phyloP scores from a whole-genome alignment of 2,888 invertebrate species.

The Dermolepida albohirtum region DNA sequence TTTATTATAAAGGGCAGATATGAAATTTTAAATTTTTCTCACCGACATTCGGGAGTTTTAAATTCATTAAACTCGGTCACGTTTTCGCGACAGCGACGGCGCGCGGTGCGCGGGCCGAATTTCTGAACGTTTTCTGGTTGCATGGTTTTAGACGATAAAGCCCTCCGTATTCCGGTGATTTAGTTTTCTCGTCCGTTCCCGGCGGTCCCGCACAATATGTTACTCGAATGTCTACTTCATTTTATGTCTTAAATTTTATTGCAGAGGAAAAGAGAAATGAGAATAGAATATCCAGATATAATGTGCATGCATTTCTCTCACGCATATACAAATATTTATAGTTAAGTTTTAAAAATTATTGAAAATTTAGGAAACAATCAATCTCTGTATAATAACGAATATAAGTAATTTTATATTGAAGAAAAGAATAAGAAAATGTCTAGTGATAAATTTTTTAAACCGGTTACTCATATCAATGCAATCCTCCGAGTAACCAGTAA shows the following conservation, averaged over 20 bases:
- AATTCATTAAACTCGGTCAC: slow-evolving; percentile 38
- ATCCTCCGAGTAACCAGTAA: no score
- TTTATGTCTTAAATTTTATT: slow-evolving; percentile 34
- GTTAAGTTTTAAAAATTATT: slow-evolving; percentile 21
- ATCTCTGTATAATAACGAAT: not conserved
- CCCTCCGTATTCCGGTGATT: slow-evolving; percentile 24
- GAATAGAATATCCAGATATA: not conserved
- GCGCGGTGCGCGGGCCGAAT: slow-evolving; percentile 11
- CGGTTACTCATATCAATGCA: no score
- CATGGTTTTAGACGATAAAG: slow-evolving; percentile 35
- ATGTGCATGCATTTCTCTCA: slow-evolving; percentile 16
- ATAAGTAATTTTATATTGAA: no score
- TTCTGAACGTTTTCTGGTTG: slow-evolving; percentile 37
- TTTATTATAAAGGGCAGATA: slow-evolving; percentile 37
- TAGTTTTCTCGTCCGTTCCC: slow-evolving; percentile 36
- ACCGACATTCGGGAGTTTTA: slow-evolving; percentile 27
- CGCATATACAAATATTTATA: slow-evolving; percentile 7
- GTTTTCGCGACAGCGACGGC: slow-evolving; percentile 22
- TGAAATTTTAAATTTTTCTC: slow-evolving; percentile 34
- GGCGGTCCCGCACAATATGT: slow-evolving; percentile 30
- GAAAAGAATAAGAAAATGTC: not conserved
- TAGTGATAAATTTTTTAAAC: not conserved
- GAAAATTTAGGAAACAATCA: slow-evolving; percentile 16
- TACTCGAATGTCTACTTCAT: slow-evolving; percentile 26
- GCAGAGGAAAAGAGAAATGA: not conserved